phyloP scores from a whole-genome alignment of 2,113 vertebrate species.

The Rhipidura dahli region DNA sequence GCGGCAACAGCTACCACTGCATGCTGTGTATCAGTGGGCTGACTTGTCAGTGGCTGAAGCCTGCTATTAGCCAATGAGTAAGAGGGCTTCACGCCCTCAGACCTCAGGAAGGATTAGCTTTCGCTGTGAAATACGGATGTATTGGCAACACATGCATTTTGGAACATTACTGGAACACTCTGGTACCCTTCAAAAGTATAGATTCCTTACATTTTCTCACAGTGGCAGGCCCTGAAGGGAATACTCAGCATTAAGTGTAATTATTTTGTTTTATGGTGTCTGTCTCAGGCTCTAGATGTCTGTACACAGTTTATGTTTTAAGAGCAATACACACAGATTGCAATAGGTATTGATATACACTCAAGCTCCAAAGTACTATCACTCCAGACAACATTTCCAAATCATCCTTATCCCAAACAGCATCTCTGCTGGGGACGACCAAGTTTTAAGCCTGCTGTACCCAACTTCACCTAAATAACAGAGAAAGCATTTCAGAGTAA shows the following conservation, averaged over 20 bases:
- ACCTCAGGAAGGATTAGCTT: background rate
- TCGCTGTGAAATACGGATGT: background rate
- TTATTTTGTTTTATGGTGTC: background rate
- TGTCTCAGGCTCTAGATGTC: background rate
- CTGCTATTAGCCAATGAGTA: slow-evolving; percentile 34
- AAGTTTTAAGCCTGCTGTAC: background rate
- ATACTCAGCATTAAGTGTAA: background rate
- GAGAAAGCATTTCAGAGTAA: background rate
- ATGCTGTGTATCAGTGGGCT: background rate
- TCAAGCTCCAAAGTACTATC: background rate
- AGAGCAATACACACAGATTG: background rate
- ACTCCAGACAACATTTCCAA: background rate
- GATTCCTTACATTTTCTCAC: background rate
- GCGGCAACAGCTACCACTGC: background rate
- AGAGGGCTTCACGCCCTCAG: background rate
- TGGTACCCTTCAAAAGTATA: background rate
- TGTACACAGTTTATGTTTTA: background rate
- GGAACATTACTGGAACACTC: background rate
- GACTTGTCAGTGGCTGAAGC: slow-evolving; percentile 19
- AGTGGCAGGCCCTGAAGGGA: background rate
- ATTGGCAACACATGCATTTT: background rate
- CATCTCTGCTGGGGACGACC: background rate
- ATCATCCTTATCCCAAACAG: background rate
- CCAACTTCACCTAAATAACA: background rate
- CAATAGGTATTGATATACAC: background rate